Evolutionary conservation across 2,888 invertebrate genomes (phyloP).

Genomic region (Drosophila peninsularis): DNA sequence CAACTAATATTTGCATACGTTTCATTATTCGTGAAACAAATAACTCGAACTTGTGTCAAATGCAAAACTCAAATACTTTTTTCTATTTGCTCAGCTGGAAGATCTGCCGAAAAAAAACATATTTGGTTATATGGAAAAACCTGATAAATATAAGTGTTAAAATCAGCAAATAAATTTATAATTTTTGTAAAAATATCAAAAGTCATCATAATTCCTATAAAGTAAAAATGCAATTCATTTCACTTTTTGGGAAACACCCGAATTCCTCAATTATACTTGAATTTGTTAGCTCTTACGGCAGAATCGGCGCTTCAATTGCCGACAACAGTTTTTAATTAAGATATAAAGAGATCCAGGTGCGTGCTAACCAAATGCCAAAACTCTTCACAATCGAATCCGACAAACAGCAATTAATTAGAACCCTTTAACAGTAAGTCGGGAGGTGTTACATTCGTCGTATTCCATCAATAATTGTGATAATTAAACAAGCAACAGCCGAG

Average conservation of each 20-base stretch:
- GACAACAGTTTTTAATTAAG: slow-evolving; percentile 39
- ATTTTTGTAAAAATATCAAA: background rate
- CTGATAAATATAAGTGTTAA: background rate
- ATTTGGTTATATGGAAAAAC: background rate
- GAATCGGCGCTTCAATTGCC: slow-evolving; percentile 8
- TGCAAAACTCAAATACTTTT: background rate
- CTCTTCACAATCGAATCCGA: slow-evolving; percentile 19
- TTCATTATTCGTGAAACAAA: background rate
- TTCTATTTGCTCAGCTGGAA: background rate
- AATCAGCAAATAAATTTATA: background rate
- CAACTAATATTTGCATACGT: background rate
- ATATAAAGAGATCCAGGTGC: slow-evolving; percentile 12
- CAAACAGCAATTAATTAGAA: slow-evolving; percentile 50
- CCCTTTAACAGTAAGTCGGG: slow-evolving; percentile 13
- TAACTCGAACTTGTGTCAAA: background rate
- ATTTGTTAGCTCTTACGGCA: background rate
- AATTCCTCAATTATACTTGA: background rate
- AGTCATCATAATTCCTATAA: background rate
- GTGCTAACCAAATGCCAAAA: slow-evolving; percentile 45
- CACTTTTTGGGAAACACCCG: background rate
- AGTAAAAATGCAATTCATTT: background rate
- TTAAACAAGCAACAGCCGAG: slow-evolving; percentile 24
- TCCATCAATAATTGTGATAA: slow-evolving; percentile 31
- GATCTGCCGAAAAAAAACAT: background rate
- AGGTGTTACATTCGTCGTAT: slow-evolving; percentile 33